Evolutionary conservation across 2,888 invertebrate genomes (phyloP), one percentile per base, ranked within the genome.

Genomic region (Phoronis australis): DNA sequence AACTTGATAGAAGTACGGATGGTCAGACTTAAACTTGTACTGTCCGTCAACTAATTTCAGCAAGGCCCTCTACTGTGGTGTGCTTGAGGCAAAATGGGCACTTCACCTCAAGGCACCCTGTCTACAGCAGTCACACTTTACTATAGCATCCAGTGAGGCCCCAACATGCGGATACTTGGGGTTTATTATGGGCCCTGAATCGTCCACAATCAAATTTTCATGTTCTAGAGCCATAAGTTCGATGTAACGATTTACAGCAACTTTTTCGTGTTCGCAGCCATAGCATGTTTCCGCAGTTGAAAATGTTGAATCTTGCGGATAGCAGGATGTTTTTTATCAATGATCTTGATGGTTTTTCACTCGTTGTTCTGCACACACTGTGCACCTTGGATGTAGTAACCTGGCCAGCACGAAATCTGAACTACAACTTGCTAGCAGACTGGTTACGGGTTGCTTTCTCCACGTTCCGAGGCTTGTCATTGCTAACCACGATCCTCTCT

Each of bases 111-210:
- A 50, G 25, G 37, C 35, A 26, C 6, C 42, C 21, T 20, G 9
- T 0, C 54, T 52, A 46, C 56, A 55, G 22, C 53, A 57, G 27
- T 52, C 56, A 51, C 55, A 57, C 4, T 45, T 21, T 3, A 47
- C 48, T 18, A 52, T 42, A 1, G 50, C 48, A 47, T 58, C 58
- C 22, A 56, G 54, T 22, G 51, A 55, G 5, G 59, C 59, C 15
- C 55, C 57, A 43, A 55, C 37, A 20, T 25, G 48, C 27, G 55
- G 52, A 40, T 41, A n/a, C 18, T 45, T 46, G n/a, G 20, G 12
- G 25, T 42, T 47, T 1, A 55, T 50, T 2, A 45, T 21, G 25
- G 55, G 39, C 27, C 55, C 57, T 49, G 45, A 37, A 12, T 50
- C 43, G n/a, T 42, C 18, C 20, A 52, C 9, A 12, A 27, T 3